Base-by-base conservation (phyloP, 2,113 vertebrate genomes). In the Cyphomyrus plagiostoma region DNA sequence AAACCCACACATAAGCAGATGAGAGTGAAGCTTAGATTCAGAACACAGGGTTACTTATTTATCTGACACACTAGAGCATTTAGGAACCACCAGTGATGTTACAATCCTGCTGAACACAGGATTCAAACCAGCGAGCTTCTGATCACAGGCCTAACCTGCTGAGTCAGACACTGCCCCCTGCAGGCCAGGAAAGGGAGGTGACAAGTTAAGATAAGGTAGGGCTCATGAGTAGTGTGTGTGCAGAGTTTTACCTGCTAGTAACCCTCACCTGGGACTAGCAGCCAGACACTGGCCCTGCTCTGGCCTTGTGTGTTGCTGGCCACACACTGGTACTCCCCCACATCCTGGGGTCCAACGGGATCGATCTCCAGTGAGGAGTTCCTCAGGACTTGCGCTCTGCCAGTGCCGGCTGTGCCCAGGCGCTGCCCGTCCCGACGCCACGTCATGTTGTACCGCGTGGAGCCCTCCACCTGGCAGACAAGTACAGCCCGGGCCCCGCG, bases 381-480 rank as follows among this genome's bases (percentile, higher is more conserved):
- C 1, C 92, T 86, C 90, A 97, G 93, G 89, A 97, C 91, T 89
- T 90, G 91, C 52, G 96, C 89, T 80, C 97, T 92, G 13, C 96
- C 95, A 0, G 91, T 9, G 3, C 17, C 91, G 0, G 49, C 89
- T 4, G 1, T 11, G 0, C 77, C 85, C 0, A 97, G 92, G 1
- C 21, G 80, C 23, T 82, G 94, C 89, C 96, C 96, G 0, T 94
- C 94, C 87, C 96, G 94, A 89, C 95, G 91, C 98, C 98, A 99
- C 0, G 96, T 98, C 93, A 98, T 91, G 94, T 98, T 98, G 93
- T 97, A 95, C 70, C 97, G 96, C 62, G 93, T 91, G 0, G 94
- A 91, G 1, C 96, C 94, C 53, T 97, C 93, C 3, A 97, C 96
- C 10, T 35, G 90, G 91, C 98, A 98, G 90, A 97, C 95, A 88